phyloP scores from a whole-genome alignment of 2,888 invertebrate genomes.

The Monoplex corrugatus region DNA sequence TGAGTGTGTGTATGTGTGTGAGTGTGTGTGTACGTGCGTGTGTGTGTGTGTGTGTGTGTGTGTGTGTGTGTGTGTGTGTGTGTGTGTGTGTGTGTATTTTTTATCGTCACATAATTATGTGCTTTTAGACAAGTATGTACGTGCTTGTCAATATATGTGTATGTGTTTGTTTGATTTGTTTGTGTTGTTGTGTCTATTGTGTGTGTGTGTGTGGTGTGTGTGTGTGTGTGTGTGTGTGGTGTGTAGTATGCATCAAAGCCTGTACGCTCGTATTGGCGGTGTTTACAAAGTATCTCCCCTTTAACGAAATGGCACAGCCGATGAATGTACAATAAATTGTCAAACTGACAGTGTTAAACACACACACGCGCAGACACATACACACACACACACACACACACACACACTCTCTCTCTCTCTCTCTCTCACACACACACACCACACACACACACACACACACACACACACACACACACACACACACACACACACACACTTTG shows the following conservation, averaged over 20 bases:
- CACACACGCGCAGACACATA: neutral
- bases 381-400: neutral
- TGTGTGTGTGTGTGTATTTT: neutral
- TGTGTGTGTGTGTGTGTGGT: neutral
- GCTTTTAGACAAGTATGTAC: neutral
- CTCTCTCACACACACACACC: neutral
- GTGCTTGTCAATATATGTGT: neutral
- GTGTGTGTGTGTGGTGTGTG: neutral
- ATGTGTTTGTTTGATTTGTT: neutral
- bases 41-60: slow-evolving; percentile 17
- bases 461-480: neutral
- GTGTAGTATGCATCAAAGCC: neutral
- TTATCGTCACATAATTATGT: neutral
- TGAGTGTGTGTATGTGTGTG: neutral
- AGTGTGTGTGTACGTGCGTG: neutral
- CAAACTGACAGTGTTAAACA: neutral
- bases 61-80: neutral
- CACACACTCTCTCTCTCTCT: neutral
- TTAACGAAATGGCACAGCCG: neutral
- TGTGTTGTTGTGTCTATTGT: neutral
- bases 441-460: neutral
- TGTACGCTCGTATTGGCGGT: neutral
- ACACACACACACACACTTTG: neutral
- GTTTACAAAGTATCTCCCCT: neutral
- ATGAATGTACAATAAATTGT: no score